A percentile compares a stretch with the other conserved stretches of the same genome.
Evolutionary conservation across 2,888 invertebrate species (phyloP).

Genomic region (Octonoba sinensis): DNA sequence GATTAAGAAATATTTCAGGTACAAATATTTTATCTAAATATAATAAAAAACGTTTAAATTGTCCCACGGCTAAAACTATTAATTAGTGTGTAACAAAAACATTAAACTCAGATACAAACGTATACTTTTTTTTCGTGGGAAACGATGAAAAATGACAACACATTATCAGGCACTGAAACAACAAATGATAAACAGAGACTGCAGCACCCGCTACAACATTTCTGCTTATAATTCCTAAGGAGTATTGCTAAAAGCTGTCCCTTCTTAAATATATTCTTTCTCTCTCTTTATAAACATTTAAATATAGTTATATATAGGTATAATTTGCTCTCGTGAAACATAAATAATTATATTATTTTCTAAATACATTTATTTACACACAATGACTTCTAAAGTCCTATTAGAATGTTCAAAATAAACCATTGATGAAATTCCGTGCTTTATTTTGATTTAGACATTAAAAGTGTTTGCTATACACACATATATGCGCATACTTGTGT

Average conservation of each 20-base stretch:
- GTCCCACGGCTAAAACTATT: slow-evolving; percentile 36
- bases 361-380: slow-evolving; percentile 56
- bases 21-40: slow-evolving; percentile 61
- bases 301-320: slow-evolving; percentile 53
- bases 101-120: slow-evolving; percentile 25
- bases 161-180: slow-evolving; percentile 58
- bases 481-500: slow-evolving; percentile 12
- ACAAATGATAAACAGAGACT: slow-evolving; percentile 45
- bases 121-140: slow-evolving; percentile 26
- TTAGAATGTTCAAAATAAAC: slow-evolving; percentile 43
- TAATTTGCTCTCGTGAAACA: slow-evolving; percentile 15
- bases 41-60: slow-evolving; percentile 49
- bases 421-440: slow-evolving; percentile 47
- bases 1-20: slow-evolving; percentile 53
- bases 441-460: slow-evolving; percentile 35
- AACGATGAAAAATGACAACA: slow-evolving; percentile 38
- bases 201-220: slow-evolving; percentile 20
- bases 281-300: slow-evolving; percentile 54
- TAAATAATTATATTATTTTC: slow-evolving; percentile 29
- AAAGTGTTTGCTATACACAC: slow-evolving; percentile 31
- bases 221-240: slow-evolving; percentile 17
- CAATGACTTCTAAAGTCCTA: slow-evolving; percentile 33
- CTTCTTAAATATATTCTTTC: slow-evolving; percentile 49
- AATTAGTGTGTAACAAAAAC: slow-evolving; percentile 18
- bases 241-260: slow-evolving; percentile 57